Conservation (phyloP, 2,113 vertebrate species). For the Fulica atra region DNA sequence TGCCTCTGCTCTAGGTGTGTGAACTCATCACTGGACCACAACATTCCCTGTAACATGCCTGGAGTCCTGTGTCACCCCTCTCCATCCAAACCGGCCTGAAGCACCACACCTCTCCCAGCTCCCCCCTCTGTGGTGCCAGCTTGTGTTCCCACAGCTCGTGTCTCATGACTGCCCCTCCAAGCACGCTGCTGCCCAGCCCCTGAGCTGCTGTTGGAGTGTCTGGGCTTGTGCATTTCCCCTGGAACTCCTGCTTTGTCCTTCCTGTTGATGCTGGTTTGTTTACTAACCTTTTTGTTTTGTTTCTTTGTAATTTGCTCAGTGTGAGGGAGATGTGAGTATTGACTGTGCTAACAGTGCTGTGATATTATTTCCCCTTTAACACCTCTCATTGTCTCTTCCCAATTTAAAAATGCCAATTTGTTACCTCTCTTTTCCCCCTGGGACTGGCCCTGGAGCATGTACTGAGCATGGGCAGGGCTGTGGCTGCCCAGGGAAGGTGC, state of each 20-base stretch:
- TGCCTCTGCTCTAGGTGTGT: background rate
- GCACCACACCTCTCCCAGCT: background rate
- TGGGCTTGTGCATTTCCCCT: slow-evolving; percentile 14
- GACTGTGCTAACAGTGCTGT: slow-evolving; percentile 74
- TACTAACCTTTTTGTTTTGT: slow-evolving; percentile 75
- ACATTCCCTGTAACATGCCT: background rate
- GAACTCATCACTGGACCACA: background rate
- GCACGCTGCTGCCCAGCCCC: background rate
- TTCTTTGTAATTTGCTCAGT: slow-evolving; percentile 87
- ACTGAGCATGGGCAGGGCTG: background rate
- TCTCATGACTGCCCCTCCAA: background rate
- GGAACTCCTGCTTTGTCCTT: background rate
- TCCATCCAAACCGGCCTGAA: background rate
- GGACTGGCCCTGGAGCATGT: slow-evolving; percentile 9
- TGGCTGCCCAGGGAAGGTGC: background rate
- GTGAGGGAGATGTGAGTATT: slow-evolving; percentile 97
- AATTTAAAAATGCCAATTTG: background rate
- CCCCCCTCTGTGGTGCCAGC: background rate
- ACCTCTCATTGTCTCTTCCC: slow-evolving; percentile 63
- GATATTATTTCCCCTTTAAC: slow-evolving; percentile 36
- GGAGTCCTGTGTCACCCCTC: background rate
- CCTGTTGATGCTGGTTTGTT: slow-evolving; percentile 56
- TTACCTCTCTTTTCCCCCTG: background rate
- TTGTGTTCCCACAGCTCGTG: slow-evolving; percentile 17
- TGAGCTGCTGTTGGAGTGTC: background rate